phyloP scores from a whole-genome alignment of 1,140 invertebrate species.

The Anoplophora glabripennis region DNA sequence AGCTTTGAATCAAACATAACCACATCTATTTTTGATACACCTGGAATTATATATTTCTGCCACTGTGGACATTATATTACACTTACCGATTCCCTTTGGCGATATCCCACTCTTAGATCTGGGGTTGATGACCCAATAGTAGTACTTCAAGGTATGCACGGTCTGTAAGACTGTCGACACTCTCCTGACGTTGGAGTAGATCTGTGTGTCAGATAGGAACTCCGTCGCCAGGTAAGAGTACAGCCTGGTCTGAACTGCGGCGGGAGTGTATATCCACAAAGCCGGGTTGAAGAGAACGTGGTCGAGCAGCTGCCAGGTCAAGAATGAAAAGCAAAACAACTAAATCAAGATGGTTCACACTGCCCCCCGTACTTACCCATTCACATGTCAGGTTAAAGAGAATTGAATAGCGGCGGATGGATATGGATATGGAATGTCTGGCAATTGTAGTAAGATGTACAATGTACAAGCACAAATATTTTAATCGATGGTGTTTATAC shows the following conservation, averaged over 20 bases:
- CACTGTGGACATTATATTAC: not conserved
- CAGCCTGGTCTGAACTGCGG: conserved; percentile 91
- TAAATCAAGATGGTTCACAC: conserved; percentile 62
- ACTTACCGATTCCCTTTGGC: conserved; percentile 88
- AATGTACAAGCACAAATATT: too few species aligned
- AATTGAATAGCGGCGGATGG: not conserved
- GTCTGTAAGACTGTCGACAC: conserved; percentile 97
- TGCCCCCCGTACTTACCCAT: conserved; percentile 49
- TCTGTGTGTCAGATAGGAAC: conserved; percentile 95
- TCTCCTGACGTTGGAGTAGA: conserved; percentile 93
- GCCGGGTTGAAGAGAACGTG: conserved; percentile 98
- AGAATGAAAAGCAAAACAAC: conserved; percentile 74
- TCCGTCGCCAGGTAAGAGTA: conserved; percentile 98
- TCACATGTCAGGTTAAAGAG: conserved; percentile 3
- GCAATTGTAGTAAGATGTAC: not conserved
- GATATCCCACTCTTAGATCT: conserved; percentile 90
- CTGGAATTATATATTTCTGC: too few species aligned
- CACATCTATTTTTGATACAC: too few species aligned
- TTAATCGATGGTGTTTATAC: too few species aligned
- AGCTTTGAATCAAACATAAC: too few species aligned
- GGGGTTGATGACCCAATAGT: conserved; percentile 98
- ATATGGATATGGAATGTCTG: not conserved
- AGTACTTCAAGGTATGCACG: conserved; percentile 97
- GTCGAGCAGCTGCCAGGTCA: conserved; percentile 92
- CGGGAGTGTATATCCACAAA: conserved; percentile 96